Conservation (phyloP, 2,113 vertebrate genomes). For the Chauna torquata region DNA sequence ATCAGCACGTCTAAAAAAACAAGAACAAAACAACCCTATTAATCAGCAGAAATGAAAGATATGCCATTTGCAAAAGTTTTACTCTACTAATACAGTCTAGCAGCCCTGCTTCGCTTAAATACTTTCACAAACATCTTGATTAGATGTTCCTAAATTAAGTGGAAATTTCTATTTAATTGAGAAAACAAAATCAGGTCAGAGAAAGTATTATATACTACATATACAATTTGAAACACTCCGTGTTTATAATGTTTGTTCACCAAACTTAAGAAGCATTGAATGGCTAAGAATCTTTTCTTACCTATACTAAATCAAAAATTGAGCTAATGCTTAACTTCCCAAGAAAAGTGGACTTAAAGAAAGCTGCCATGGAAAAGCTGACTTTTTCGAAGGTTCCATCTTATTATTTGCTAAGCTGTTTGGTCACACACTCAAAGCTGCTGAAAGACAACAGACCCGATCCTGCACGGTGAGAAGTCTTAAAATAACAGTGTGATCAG, state of each 20-base stretch:
- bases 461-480: neutral
- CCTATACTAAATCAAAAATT: neutral
- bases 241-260: neutral
- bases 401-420: neutral
- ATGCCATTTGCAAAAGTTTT: neutral
- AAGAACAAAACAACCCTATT: neutral
- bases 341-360: neutral
- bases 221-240: neutral
- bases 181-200: neutral
- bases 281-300: neutral
- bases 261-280: neutral
- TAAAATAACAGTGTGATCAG: neutral
- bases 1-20: neutral
- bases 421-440: neutral
- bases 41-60: neutral
- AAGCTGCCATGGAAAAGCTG: neutral
- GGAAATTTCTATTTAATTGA: neutral
- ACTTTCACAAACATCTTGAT: neutral
- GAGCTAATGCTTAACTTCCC: neutral
- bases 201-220: neutral
- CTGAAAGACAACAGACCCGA: neutral
- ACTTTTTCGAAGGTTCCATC: neutral
- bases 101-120: neutral
- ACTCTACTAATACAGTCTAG: neutral
- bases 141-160: neutral